Percentiles rank a stretch among this genome's conserved stretches.
Evolutionary conservation across 2,797 vertebrate species (phyloP).

Genomic region (Myotis vivesi): DNA sequence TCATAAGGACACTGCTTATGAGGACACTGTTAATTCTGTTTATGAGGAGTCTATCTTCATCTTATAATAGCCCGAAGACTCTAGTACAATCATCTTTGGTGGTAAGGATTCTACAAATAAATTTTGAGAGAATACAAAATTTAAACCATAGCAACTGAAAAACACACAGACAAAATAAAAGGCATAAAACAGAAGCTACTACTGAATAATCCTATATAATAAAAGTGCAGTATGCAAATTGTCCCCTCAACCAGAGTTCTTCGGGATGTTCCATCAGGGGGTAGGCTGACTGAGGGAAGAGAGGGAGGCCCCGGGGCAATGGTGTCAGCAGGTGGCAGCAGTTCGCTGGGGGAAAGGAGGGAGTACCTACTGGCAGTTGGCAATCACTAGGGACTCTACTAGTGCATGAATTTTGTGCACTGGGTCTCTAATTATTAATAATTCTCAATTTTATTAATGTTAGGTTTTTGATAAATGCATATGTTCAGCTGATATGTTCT

Average conservation of each 20-base stretch:
- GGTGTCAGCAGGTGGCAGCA: no score
- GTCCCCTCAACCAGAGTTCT: no score
- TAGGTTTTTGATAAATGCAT: background rate
- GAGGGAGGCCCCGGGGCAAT: no score
- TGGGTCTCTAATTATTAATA: background rate
- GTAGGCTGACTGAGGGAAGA: no score
- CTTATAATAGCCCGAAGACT: background rate
- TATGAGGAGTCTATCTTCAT: background rate
- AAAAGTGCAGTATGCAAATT: no score
- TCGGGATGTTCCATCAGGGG: no score
- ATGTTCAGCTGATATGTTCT: background rate
- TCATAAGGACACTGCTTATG: background rate
- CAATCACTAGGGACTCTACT: no score
- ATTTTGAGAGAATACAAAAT: background rate
- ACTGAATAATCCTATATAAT: background rate
- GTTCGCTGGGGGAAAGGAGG: no score
- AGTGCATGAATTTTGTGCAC: no score
- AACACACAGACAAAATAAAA: background rate
- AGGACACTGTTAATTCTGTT: background rate
- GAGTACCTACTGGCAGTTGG: no score
- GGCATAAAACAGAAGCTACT: background rate
- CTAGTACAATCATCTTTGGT: background rate
- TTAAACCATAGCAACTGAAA: background rate
- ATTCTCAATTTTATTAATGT: background rate
- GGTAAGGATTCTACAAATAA: background rate